These are phyloP conservation scores for Peromyscus melanophrys DNA, from an alignment of 2,797 vertebrate genomes.

Conservation along the genomic window DNA sequence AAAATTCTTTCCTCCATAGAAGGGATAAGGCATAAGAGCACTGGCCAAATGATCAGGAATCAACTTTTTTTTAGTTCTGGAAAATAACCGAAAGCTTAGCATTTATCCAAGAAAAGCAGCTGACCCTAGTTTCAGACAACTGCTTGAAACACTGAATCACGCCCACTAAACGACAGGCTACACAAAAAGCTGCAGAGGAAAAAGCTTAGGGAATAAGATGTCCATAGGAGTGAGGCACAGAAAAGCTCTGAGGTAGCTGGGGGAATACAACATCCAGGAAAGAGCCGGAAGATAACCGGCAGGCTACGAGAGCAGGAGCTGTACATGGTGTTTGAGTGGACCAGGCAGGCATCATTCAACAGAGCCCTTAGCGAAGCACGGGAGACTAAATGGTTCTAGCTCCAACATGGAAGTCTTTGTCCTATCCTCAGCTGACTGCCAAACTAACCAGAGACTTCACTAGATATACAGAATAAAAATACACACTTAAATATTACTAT, in stretches of 20 bases:
- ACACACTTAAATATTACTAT: not conserved
- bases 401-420: not conserved
- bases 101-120: slow-evolving; percentile 47
- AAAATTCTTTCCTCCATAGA: slow-evolving; percentile 46
- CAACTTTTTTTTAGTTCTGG: not conserved
- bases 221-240: not conserved
- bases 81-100: slow-evolving; percentile 42
- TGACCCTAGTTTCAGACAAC: not conserved
- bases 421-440: not conserved
- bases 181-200: slow-evolving; percentile 46
- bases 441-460: slow-evolving; percentile 5
- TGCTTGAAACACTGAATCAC: not conserved
- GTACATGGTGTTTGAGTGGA: not conserved
- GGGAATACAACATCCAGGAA: not conserved
- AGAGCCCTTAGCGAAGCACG: not conserved
- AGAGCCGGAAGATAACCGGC: not conserved
- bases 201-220: not conserved
- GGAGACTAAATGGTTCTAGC: not conserved
- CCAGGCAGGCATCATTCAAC: not conserved
- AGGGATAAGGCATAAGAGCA: not conserved
- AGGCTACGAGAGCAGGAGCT: not conserved
- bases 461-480: not conserved
- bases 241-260: not conserved
- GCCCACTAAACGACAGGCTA: not conserved
- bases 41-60: slow-evolving; percentile 5